Evolutionary conservation across 1,140 invertebrate species (phyloP).

Genomic region (Epicauta chinensis): DNA sequence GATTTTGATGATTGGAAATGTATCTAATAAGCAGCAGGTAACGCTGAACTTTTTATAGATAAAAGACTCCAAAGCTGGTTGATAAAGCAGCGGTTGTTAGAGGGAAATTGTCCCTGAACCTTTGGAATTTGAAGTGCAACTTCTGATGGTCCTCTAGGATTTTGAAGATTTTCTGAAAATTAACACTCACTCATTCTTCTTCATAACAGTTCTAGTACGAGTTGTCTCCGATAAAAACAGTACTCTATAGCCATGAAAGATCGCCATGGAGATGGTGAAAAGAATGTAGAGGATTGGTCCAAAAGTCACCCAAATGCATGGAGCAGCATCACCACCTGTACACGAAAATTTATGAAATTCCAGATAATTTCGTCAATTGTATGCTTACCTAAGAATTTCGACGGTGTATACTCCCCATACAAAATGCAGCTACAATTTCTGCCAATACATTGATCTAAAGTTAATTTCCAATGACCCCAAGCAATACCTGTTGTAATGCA

Average conservation of each 20-base stretch:
- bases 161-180: background rate
- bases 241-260: constrained; percentile 50
- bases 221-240: constrained; percentile 41
- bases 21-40: too few species aligned
- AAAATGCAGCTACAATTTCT: constrained; percentile 52
- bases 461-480: constrained; percentile 51
- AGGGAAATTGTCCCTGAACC: too few species aligned
- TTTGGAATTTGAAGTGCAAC: too few species aligned
- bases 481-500: constrained; percentile 42
- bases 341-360: constrained; percentile 10
- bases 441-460: constrained; percentile 46
- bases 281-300: constrained; percentile 44
- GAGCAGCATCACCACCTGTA: constrained; percentile 44
- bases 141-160: background rate
- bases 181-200: constrained; percentile 36
- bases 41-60: too few species aligned
- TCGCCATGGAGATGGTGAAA: constrained; percentile 40
- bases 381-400: constrained; percentile 41
- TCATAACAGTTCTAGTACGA: constrained; percentile 34
- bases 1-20: too few species aligned
- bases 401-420: constrained; percentile 46
- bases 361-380: background rate
- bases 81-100: too few species aligned
- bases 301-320: constrained; percentile 49
- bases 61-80: too few species aligned